Evolutionary conservation across 2,797 vertebrate genomes (phyloP).

Genomic region (Salmo trutta): DNA sequence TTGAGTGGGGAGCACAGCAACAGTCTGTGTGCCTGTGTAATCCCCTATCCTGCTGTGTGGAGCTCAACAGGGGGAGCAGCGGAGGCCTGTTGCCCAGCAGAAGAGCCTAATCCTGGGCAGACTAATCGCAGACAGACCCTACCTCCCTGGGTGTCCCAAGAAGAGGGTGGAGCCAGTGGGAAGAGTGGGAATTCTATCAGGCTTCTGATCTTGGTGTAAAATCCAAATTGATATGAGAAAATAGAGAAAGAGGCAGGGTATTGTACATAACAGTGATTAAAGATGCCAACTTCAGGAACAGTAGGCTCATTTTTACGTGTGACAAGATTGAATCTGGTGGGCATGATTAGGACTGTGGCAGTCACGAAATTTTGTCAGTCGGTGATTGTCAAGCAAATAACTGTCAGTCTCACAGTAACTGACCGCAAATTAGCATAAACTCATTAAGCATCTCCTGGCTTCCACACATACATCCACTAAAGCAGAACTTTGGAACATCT

Average conservation of each 20-base stretch:
- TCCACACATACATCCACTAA: too few species aligned
- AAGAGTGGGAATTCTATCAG: neutral
- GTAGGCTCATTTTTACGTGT: neutral
- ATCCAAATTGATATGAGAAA: slow-evolving; percentile 31
- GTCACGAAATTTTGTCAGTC: too few species aligned
- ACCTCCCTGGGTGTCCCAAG: slow-evolving; percentile 35
- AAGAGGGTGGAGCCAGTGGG: slow-evolving; percentile 2
- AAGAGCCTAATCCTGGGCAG: slow-evolving; percentile 32
- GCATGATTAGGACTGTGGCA: too few species aligned
- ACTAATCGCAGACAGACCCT: slow-evolving; percentile 43
- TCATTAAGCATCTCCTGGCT: too few species aligned
- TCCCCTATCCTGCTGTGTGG: slow-evolving; percentile 50
- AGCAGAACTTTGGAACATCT: too few species aligned
- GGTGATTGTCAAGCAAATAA: too few species aligned
- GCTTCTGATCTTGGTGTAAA: slow-evolving; percentile 40
- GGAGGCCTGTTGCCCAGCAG: slow-evolving; percentile 20
- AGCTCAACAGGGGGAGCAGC: slow-evolving; percentile 32
- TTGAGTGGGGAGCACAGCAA: slow-evolving; percentile 18
- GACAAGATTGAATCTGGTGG: neutral
- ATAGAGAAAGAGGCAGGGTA: neutral
- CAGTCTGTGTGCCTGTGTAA: slow-evolving; percentile 50
- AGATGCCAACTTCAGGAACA: neutral
- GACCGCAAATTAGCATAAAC: too few species aligned
- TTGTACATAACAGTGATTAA: too few species aligned
- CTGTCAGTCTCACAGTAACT: too few species aligned